Percentiles rank a stretch among this genome's conserved stretches.
Conservation (phyloP, 2,888 invertebrate genomes). For the Hesperia comma region DNA sequence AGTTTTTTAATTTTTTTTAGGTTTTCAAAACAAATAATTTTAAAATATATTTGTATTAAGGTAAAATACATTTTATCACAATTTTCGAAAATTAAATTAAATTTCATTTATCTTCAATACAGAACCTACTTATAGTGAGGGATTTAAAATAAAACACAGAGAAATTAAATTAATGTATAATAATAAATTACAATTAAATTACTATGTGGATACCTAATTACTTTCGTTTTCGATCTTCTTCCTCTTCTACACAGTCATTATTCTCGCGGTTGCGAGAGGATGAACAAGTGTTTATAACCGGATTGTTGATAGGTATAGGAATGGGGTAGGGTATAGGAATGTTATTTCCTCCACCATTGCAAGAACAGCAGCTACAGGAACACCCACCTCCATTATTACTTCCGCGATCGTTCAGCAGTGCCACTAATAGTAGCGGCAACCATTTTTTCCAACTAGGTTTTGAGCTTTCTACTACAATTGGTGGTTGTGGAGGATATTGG, state of each 20-base stretch:
- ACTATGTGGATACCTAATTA: background rate
- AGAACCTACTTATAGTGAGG: background rate
- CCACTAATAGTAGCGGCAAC: conserved; percentile 58
- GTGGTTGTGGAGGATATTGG: conserved; percentile 43
- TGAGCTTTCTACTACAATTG: conserved; percentile 52
- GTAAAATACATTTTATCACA: no score
- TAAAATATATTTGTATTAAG: no score
- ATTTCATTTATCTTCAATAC: background rate
- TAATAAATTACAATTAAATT: conserved; percentile 3
- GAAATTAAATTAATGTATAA: background rate
- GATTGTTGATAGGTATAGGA: conserved; percentile 55
- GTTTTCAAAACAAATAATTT: no score
- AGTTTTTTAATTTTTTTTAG: no score
- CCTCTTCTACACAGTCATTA: conserved; percentile 35
- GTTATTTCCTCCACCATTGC: conserved; percentile 43
- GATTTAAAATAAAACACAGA: background rate
- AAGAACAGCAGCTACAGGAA: conserved; percentile 46
- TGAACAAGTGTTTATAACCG: conserved; percentile 48
- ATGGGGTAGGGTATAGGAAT: conserved; percentile 60
- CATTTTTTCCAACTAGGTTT: conserved; percentile 52
- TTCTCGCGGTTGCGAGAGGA: conserved; percentile 38
- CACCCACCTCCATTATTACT: conserved; percentile 42
- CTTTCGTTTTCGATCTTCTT: conserved; percentile 19
- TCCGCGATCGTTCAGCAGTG: conserved; percentile 52
- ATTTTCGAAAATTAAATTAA: no score